phyloP scores from a whole-genome alignment of 2,888 invertebrate species.

The Drepanosiphum platanoidis region DNA sequence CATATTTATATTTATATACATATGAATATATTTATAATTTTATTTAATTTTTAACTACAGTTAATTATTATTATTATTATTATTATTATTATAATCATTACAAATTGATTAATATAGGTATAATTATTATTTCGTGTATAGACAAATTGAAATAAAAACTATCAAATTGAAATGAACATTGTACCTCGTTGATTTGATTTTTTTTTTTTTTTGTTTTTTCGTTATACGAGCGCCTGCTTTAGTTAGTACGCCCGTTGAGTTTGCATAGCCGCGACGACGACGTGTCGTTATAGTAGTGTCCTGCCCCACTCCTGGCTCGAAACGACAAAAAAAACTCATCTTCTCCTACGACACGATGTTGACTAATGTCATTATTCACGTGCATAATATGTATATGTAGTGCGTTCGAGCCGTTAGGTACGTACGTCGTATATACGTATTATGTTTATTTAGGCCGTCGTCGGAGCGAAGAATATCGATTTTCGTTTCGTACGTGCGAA shows the following conservation, averaged over 20 bases:
- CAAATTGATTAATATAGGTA: slow-evolving; percentile 36
- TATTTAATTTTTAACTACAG: slow-evolving; percentile 15
- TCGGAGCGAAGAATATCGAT: neutral
- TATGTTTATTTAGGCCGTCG: too few species aligned
- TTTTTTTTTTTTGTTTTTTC: neutral
- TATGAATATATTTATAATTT: neutral
- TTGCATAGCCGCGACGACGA: too few species aligned
- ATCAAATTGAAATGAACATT: slow-evolving; percentile 26
- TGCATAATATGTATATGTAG: too few species aligned
- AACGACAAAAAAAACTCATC: neutral
- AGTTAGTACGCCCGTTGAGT: too few species aligned
- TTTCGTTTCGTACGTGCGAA: neutral
- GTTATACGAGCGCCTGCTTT: too few species aligned
- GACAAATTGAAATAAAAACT: slow-evolving; percentile 54
- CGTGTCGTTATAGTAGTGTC: too few species aligned
- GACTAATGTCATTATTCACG: too few species aligned
- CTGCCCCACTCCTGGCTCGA: neutral
- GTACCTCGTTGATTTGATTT: neutral
- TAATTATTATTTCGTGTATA: slow-evolving; percentile 56
- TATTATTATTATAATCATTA: slow-evolving; percentile 34
- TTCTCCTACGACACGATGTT: neutral
- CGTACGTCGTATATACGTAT: too few species aligned
- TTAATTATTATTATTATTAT: slow-evolving; percentile 33
- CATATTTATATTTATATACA: neutral
- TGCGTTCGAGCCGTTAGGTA: too few species aligned